Conservation (phyloP, 2,113 vertebrate species). For the Axis porcinus region DNA sequence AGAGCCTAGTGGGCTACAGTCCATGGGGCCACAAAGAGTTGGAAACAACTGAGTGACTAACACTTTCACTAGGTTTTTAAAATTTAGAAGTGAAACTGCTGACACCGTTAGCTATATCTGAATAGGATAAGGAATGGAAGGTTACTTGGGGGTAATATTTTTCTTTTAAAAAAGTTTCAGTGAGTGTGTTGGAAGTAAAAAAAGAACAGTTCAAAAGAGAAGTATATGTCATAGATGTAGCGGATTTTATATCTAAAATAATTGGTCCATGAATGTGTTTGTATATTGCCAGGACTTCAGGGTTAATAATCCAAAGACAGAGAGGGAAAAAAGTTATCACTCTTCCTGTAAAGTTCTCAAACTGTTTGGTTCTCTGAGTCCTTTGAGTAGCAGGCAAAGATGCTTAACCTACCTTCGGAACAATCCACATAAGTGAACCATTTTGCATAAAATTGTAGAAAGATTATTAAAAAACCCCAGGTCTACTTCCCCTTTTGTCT, state of each 20-base stretch:
- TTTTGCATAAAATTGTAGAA: not conserved
- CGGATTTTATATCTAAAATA: not conserved
- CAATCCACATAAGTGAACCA: not conserved
- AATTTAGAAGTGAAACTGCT: not conserved
- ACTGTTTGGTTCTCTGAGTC: not conserved
- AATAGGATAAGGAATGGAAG: not conserved
- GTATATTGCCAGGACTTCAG: not conserved
- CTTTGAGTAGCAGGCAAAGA: not conserved
- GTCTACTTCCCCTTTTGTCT: not conserved
- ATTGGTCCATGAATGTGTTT: not conserved
- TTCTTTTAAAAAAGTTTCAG: not conserved
- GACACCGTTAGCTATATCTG: not conserved
- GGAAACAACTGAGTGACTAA: not conserved
- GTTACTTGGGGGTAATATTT: not conserved
- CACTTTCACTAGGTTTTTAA: not conserved
- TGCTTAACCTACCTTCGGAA: not conserved
- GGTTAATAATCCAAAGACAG: not conserved
- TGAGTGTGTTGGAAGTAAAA: not conserved
- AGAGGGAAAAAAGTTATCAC: not conserved
- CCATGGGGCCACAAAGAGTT: not conserved
- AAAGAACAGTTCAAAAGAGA: not conserved
- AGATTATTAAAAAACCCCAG: not conserved
- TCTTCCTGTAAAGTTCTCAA: slow-evolving; percentile 7
- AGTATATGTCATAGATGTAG: not conserved
- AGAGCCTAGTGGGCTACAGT: not conserved